phyloP scores from a whole-genome alignment of 1,140 invertebrate genomes.

The Pteromalus puparum region DNA sequence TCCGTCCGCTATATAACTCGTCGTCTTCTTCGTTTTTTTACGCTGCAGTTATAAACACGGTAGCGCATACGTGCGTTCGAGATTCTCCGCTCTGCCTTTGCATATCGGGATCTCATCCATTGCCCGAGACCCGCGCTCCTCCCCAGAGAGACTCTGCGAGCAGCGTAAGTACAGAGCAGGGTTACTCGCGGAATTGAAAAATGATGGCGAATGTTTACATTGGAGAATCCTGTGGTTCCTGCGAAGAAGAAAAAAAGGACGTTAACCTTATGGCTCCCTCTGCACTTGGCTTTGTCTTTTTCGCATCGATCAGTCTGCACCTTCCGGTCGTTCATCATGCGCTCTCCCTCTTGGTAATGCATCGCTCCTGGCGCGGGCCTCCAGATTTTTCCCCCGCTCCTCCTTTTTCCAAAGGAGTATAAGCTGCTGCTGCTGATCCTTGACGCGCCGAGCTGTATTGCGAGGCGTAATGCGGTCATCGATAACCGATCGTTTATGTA shows the following conservation, averaged over 20 bases:
- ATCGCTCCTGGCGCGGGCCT: conserved; percentile 45
- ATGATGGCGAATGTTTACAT: conserved; percentile 43
- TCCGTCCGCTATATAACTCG: neutral
- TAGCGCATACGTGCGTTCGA: neutral
- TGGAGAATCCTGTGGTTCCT: neutral
- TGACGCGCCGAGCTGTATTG: conserved; percentile 52
- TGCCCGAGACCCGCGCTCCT: neutral
- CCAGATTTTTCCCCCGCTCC: conserved; percentile 19
- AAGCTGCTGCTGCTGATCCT: conserved; percentile 8
- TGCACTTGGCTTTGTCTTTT: conserved; percentile 4
- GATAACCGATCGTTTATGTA: conserved; percentile 69
- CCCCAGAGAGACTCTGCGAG: neutral
- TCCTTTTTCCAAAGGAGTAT: conserved; percentile 39
- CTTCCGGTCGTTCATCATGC: conserved; percentile 67
- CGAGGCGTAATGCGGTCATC: conserved; percentile 68
- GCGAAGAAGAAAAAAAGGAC: conserved; percentile 1
- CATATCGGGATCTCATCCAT: neutral
- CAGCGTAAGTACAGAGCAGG: neutral
- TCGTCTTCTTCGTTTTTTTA: neutral
- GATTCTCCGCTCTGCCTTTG: neutral
- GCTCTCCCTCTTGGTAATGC: conserved; percentile 57
- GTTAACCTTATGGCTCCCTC: conserved; percentile 11
- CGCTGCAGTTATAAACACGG: neutral
- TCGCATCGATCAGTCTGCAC: conserved; percentile 53
- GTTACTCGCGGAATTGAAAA: conserved; percentile 42